Evolutionary conservation across 2,797 vertebrate genomes (phyloP).

Genomic region (Syngnathus rostellatus): DNA sequence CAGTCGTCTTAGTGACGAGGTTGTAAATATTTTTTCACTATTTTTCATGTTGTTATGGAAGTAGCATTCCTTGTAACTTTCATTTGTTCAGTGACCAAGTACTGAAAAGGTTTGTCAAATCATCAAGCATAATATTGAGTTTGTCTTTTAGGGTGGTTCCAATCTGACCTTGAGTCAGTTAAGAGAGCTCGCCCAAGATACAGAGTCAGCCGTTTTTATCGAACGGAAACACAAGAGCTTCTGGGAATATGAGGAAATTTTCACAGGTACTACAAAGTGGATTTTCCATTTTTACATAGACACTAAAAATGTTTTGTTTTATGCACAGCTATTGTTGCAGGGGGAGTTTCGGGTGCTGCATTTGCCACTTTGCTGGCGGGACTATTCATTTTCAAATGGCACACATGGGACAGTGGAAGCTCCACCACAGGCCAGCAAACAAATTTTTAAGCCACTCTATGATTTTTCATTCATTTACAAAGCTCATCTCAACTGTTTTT

Average conservation of each 20-base stretch:
- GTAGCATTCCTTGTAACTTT: not conserved
- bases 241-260: slow-evolving; percentile 30
- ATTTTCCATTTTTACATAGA: not conserved
- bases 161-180: not conserved
- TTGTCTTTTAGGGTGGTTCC: slow-evolving; percentile 33
- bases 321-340: slow-evolving; percentile 73
- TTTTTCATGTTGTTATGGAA: not conserved
- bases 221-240: slow-evolving; percentile 23
- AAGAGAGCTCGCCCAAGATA: not conserved
- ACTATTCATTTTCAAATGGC: slow-evolving; percentile 77
- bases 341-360: slow-evolving; percentile 68
- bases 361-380: slow-evolving; percentile 69
- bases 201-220: not conserved
- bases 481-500: no score
- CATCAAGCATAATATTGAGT: not conserved
- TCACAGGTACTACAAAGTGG: slow-evolving; percentile 34
- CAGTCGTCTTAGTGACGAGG: not conserved
- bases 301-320: slow-evolving; percentile 2
- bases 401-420: slow-evolving; percentile 15
- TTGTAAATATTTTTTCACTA: not conserved
- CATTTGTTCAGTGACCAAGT: no score
- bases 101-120: not conserved
- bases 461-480: no score
- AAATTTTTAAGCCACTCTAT: no score
- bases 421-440: not conserved